Evolutionary conservation across 1,140 invertebrate genomes (phyloP), one percentile per base, ranked within the genome.

Genomic region (Subanguina moxae): DNA sequence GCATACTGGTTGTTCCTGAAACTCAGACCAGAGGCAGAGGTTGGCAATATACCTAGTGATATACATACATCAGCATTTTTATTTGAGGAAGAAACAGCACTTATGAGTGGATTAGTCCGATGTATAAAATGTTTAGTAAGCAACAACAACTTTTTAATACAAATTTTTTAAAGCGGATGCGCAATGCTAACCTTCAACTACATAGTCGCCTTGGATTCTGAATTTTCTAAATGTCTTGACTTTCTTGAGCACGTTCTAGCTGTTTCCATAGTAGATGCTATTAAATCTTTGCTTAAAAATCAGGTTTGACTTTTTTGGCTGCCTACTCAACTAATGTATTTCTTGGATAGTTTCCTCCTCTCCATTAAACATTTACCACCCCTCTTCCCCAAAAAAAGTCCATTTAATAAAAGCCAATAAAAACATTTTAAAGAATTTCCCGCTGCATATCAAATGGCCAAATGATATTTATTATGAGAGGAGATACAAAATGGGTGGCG

Each of bases 171-270:
- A n/a, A 80, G 86, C 57, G 94, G 94, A 1, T 92, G 91, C 83
- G 91, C 91, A 1, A 89, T 91, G 87, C 93, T 95, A 80, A 90
- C 90, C 1, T 72, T 94, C 21, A 91, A 94, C 84, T 84, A 96
- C 11, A 86, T 88, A 61, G 82, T 93, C 57, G 83, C 87, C 1
- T 75, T 88, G 19, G 82, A 87, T 59, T 88, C 88, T 15, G 73
- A 83, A 1, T 81, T 94, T n/a, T 90, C 90, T n/a, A 83, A 85
- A 72, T 84, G 86, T 48, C 79, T 92, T 43, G 86, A 91, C 1
- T 86, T 94, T 42, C 73, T 95, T 67, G 94, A 97, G 82, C 92
- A 94, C 83, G 82, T 95, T 13, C 85, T 88, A 0, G 88, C 89
- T 56, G 85, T 93, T 21, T 89, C 93, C 30, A 86, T 92, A n/a